Evolutionary conservation across 2,113 vertebrate species (phyloP).

Genomic region (Anarhynchus alexandrinus): DNA sequence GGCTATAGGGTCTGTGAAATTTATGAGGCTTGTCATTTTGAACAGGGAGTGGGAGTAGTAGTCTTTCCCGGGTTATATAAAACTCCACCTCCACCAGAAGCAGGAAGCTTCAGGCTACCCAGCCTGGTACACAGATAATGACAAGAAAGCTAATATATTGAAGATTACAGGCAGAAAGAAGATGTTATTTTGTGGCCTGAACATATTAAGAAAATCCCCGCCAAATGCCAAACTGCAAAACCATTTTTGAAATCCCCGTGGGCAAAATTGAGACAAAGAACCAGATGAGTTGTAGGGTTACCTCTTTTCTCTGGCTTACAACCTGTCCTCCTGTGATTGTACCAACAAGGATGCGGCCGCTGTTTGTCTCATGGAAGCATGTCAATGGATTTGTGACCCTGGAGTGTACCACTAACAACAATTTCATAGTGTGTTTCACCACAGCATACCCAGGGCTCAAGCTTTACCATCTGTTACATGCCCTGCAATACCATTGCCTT

Average conservation of each 20-base stretch:
- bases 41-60: neutral
- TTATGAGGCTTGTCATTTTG: neutral
- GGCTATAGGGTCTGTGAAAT: neutral
- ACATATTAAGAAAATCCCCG: neutral
- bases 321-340: neutral
- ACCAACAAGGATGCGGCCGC: accelerated
- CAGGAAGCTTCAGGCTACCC: neutral
- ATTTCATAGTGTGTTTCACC: neutral
- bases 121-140: neutral
- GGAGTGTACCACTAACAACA: neutral
- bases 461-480: neutral
- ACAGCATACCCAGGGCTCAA: neutral
- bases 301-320: neutral
- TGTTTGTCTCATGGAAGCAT: neutral
- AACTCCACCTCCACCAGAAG: neutral
- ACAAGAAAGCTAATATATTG: neutral
- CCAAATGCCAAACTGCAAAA: neutral
- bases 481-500: neutral
- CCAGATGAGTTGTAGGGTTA: neutral
- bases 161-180: neutral
- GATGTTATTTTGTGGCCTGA: neutral
- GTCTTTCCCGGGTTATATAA: neutral
- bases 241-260: neutral
- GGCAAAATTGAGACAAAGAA: neutral
- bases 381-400: neutral